phyloP scores from a whole-genome alignment of 1,140 invertebrate species.

The Brachionus manjavacas region DNA sequence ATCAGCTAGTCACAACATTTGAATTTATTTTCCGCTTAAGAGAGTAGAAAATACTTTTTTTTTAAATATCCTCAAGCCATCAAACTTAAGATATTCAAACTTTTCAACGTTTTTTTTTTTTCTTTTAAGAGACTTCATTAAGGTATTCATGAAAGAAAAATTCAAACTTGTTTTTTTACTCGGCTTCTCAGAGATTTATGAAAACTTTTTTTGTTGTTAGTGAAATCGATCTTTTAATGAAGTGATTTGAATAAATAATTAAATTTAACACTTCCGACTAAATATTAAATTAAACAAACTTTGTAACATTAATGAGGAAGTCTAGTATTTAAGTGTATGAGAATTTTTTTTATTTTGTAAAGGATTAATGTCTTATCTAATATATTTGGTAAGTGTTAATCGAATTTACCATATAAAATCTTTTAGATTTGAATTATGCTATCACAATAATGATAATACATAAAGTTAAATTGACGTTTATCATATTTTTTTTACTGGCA shows the following conservation, averaged over 20 bases:
- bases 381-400: background rate
- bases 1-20: background rate
- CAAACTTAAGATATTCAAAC: background rate
- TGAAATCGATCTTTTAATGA: conserved; percentile 4
- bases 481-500: background rate
- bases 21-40: background rate
- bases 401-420: background rate
- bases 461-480: background rate
- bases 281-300: background rate
- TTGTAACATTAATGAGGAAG: background rate
- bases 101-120: background rate
- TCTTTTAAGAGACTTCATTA: background rate
- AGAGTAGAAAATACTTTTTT: background rate
- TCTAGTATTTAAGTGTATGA: background rate
- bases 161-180: background rate
- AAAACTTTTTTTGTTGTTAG: background rate
- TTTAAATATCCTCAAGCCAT: background rate
- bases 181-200: background rate
- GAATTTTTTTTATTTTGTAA: background rate
- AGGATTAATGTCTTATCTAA: background rate
- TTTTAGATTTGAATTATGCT: background rate
- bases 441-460: background rate
- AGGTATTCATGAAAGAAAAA: background rate
- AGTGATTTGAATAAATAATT: background rate
- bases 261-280: conserved; percentile 3